Conservation (phyloP, 2,888 invertebrate species). For the Drosophila sordidapex region DNA sequence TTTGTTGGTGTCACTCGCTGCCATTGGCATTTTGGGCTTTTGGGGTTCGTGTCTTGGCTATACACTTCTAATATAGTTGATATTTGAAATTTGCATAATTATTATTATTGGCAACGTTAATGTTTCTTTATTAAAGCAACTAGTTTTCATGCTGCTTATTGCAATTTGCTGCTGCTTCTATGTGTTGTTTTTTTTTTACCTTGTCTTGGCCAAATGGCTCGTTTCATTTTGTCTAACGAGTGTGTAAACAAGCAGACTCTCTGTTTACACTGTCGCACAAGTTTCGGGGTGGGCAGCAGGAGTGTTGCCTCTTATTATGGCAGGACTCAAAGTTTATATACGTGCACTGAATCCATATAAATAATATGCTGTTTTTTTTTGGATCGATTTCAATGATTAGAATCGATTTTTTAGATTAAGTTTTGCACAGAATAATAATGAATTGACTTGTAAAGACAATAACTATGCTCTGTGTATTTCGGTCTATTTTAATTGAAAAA, state of each 20-base stretch:
- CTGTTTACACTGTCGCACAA: constrained; percentile 24
- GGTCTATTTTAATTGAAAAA: neutral
- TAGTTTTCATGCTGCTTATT: constrained; percentile 45
- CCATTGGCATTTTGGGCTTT: constrained; percentile 11
- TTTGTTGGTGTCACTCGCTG: constrained; percentile 48
- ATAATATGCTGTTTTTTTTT: neutral
- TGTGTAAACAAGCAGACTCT: constrained; percentile 28
- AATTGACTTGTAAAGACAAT: neutral
- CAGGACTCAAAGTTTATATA: constrained; percentile 2
- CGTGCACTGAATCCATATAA: neutral
- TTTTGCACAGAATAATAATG: neutral
- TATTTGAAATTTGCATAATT: constrained; percentile 73
- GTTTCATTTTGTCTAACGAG: constrained; percentile 67
- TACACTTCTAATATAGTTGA: neutral
- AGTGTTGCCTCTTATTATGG: neutral
- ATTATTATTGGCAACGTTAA: constrained; percentile 64
- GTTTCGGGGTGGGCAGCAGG: neutral
- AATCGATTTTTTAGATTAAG: neutral
- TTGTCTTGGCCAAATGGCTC: constrained; percentile 51
- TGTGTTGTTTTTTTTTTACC: neutral
- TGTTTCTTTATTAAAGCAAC: constrained; percentile 59
- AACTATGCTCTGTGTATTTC: neutral
- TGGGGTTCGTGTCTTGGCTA: constrained; percentile 67
- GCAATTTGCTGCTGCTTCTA: constrained; percentile 21
- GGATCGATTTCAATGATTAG: neutral